A percentile compares a stretch with the other conserved stretches of the same genome.
Conservation (phyloP, 2,113 vertebrate species). For the Calonectris borealis region DNA sequence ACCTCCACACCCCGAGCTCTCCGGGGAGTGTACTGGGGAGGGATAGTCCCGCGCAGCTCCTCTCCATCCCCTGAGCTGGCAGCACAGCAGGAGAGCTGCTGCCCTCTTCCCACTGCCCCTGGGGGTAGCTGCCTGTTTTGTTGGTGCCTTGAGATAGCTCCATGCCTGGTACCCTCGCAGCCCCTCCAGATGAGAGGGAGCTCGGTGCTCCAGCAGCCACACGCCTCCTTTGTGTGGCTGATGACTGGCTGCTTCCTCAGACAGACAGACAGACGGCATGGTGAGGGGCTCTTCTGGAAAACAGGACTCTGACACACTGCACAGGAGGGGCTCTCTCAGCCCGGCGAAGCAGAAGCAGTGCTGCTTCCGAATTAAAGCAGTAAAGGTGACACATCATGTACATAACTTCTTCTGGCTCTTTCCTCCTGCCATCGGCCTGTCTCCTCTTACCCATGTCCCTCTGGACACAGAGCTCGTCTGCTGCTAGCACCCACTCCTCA, state of each 20-base stretch:
- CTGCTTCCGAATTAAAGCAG: not conserved
- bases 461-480: not conserved
- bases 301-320: not conserved
- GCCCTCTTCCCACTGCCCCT: not conserved
- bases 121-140: not conserved
- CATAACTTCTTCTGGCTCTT: accelerated
- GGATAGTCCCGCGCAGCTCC: not conserved
- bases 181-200: not conserved
- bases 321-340: not conserved
- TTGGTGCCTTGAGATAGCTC: not conserved
- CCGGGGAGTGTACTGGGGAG: accelerated
- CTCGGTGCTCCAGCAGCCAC: not conserved
- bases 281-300: not conserved
- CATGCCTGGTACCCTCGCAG: not conserved
- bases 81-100: not conserved
- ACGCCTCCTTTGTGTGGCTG: not conserved
- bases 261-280: not conserved
- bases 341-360: not conserved
- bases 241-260: not conserved
- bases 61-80: not conserved
- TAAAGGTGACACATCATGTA: accelerated
- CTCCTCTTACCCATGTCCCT: not conserved
- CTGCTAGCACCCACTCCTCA: not conserved
- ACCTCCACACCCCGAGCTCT: no score
- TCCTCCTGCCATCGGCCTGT: not conserved